Conservation (phyloP, 2,888 invertebrate species). For the Marasmarcha lunaedactyla region DNA sequence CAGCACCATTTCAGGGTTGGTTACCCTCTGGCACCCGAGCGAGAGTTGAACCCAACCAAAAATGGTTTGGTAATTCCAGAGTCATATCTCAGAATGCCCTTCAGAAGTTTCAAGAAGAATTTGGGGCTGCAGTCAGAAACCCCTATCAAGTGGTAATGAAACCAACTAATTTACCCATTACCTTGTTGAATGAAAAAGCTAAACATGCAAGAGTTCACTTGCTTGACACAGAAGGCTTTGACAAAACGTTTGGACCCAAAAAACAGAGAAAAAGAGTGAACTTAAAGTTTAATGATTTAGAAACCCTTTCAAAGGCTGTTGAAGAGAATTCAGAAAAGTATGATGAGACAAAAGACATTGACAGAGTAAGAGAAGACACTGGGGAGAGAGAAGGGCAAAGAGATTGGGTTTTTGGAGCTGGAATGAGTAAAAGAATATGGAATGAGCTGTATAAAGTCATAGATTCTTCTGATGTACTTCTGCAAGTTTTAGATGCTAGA, state of each 20-base stretch:
- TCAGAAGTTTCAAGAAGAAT: slow-evolving; percentile 93
- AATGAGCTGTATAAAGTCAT: slow-evolving; percentile 99
- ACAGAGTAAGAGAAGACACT: slow-evolving; percentile 84
- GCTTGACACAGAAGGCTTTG: slow-evolving; percentile 94
- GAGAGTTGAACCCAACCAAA: slow-evolving; percentile 96
- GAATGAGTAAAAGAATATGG: slow-evolving; percentile 98
- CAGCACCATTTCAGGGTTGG: slow-evolving; percentile 96
- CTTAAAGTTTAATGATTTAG: slow-evolving; percentile 78
- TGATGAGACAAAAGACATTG: slow-evolving; percentile 84
- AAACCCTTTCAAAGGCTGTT: slow-evolving; percentile 80
- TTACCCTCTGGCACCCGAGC: slow-evolving; percentile 90
- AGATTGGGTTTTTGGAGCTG: slow-evolving; percentile 96
- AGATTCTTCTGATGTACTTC: slow-evolving; percentile 96
- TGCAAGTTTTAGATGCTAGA: slow-evolving; percentile 96
- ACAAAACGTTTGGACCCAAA: slow-evolving; percentile 95
- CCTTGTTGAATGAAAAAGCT: slow-evolving; percentile 91
- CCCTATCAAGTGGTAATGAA: slow-evolving; percentile 98
- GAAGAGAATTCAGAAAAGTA: slow-evolving; percentile 82
- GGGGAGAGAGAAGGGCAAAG: slow-evolving; percentile 85
- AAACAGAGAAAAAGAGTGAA: slow-evolving; percentile 92
- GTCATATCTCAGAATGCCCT: slow-evolving; percentile 93
- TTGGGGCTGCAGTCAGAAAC: slow-evolving; percentile 93
- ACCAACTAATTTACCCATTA: slow-evolving; percentile 93
- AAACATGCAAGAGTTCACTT: slow-evolving; percentile 94
- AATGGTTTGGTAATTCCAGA: slow-evolving; percentile 99